Percentiles rank a stretch among this genome's conserved stretches.
Conservation (phyloP, 1,140 invertebrate species). For the Telenomus remus region DNA sequence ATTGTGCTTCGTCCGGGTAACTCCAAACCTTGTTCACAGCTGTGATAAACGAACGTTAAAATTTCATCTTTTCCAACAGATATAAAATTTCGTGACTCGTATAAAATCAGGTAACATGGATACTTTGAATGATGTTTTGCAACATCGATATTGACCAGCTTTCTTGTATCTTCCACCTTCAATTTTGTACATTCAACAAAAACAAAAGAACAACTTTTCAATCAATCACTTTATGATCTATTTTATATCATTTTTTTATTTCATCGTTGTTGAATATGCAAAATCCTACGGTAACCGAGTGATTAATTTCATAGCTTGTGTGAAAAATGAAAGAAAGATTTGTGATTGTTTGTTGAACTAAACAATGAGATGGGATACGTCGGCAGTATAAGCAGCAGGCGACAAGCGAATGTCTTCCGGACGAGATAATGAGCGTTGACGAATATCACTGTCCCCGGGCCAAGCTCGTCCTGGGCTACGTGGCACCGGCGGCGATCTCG, state of each 20-base stretch:
- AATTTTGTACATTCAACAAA: slow-evolving; percentile 29
- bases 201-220: slow-evolving; percentile 1
- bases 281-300: no score
- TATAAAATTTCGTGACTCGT: slow-evolving; percentile 31
- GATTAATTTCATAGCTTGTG: no score
- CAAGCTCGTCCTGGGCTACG: slow-evolving; percentile 78
- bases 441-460: slow-evolving; percentile 79
- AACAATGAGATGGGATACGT: slow-evolving; percentile 60
- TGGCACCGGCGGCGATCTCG: slow-evolving; percentile 66
- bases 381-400: slow-evolving; percentile 59
- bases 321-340: no score
- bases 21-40: no score
- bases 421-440: slow-evolving; percentile 61
- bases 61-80: slow-evolving; percentile 17
- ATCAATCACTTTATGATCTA: no score
- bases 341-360: slow-evolving; percentile 24
- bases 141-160: slow-evolving; percentile 17
- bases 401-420: slow-evolving; percentile 59
- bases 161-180: no score
- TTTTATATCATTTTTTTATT: no score
- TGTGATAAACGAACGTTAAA: slow-evolving; percentile 34
- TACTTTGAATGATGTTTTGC: slow-evolving; percentile 27
- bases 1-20: not conserved
- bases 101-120: slow-evolving; percentile 42
- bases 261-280: no score